Base-by-base conservation (phyloP, 2,888 invertebrate genomes). In the Celastrina argiolus region DNA sequence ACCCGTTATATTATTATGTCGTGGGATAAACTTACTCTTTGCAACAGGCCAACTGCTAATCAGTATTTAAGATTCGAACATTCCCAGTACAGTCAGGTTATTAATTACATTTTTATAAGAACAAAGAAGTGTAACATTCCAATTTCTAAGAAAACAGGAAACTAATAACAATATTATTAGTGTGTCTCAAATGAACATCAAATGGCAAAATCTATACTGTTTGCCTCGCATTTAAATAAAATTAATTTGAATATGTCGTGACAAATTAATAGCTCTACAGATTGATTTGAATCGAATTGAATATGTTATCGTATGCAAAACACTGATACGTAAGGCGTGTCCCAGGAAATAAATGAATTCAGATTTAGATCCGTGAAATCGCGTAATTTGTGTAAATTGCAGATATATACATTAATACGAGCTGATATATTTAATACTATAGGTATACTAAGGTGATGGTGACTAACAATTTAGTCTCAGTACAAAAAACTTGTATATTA, bases 261-360 rank as follows among this genome's bases (percentile, higher is more conserved):
- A 61, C 61, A 36, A 61, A 39, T 61, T 61, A 61, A 61, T 61
- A 22, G 36, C 36, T 61, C 12, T 14, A n/a, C 22, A 36, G 18
- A 61, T 61, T 61, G 61, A 61, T 61, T 22, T 61, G 10, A 61
- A 61, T 61, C 12, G 5, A 61, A 61, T 61, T 61, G 39, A 61
- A 61, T 61, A 22, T 39, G 61, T 36, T 61, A 22, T 36, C 34
- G 59, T 59, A 18, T 34, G 39, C 16, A 22, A 22, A 51, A 10
- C 51, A 51, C 51, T 51, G 8, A 18, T 45, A 18, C 18, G 16
- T 45, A 42, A 42, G 42, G 42, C 42, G 42, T 42, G 42, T 42
- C 42, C n/a, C 16, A 42, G 14, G 7, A 42, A 42, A 16, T 42
- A 42, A 42, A 42, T 42, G 6, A 42, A 42, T 42, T n/a, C 16